Conservation (phyloP, 2,113 vertebrate genomes). For the Gobio gobio region DNA sequence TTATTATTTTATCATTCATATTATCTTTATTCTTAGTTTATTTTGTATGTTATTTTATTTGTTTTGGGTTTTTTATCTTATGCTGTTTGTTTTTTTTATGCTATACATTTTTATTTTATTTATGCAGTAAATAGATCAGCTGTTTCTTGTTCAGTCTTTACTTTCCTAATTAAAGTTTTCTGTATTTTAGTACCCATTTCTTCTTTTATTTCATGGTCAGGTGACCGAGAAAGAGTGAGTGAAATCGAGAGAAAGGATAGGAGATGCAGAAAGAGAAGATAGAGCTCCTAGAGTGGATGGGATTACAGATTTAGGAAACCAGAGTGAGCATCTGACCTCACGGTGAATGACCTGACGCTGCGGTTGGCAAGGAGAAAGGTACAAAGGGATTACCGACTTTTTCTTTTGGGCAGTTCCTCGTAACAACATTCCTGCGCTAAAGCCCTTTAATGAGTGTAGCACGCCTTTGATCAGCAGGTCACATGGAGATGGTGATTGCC, state of each 20-base stretch:
- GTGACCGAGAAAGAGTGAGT: not conserved
- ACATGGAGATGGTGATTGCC: slow-evolving; percentile 34
- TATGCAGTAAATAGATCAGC: not conserved
- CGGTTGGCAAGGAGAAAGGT: slow-evolving; percentile 18
- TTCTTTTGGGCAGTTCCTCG: slow-evolving; percentile 47
- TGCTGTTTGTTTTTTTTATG: not conserved
- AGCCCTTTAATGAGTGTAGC: slow-evolving; percentile 54
- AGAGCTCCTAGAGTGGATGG: not conserved
- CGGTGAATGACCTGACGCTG: not conserved
- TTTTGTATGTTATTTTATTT: not conserved
- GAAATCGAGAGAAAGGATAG: not conserved
- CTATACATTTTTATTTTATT: not conserved
- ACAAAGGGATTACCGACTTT: slow-evolving; percentile 62
- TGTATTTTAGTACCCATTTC: not conserved
- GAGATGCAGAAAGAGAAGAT: not conserved
- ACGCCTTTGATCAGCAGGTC: slow-evolving; percentile 56
- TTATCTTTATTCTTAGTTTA: not conserved
- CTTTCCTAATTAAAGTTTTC: not conserved
- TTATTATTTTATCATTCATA: too few relatives aligned
- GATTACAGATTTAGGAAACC: slow-evolving; percentile 12
- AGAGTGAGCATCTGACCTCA: slow-evolving; percentile 17
- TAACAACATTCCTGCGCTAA: slow-evolving; percentile 59
- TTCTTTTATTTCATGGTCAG: not conserved
- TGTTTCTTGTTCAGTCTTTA: too few relatives aligned
- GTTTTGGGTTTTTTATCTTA: not conserved